Percentiles rank a stretch among this genome's conserved stretches.
Conservation (phyloP, 2,113 vertebrate species). For the Chlamydotis undulata region DNA sequence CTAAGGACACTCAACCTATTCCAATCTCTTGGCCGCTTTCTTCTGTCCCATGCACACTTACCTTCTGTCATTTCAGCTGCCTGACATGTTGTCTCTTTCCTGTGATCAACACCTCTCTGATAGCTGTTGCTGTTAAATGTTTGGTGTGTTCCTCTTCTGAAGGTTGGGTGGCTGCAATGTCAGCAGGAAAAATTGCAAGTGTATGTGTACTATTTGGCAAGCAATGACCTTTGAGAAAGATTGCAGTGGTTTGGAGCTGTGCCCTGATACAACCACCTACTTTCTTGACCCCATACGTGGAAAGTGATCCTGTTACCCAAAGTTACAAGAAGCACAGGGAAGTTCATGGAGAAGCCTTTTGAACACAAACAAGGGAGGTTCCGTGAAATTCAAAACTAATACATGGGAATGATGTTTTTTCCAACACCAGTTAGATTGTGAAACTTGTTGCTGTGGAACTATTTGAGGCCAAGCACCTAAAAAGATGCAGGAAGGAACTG, state of each 20-base stretch:
- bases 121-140: background rate
- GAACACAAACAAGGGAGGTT: background rate
- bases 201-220: background rate
- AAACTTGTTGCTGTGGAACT: background rate
- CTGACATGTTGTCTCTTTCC: background rate
- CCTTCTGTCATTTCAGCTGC: background rate
- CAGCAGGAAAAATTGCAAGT: slow-evolving; percentile 7
- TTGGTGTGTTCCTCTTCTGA: background rate
- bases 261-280: background rate
- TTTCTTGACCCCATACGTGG: background rate
- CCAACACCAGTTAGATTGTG: background rate
- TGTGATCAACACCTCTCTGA: background rate
- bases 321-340: background rate
- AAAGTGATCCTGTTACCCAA: background rate
- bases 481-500: background rate
- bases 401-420: background rate
- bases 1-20: background rate
- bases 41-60: background rate
- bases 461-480: background rate
- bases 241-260: background rate
- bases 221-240: background rate
- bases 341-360: background rate
- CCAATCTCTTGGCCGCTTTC: background rate
- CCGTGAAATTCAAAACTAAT: background rate
- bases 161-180: background rate